Percentiles rank a stretch among this genome's conserved stretches.
These are phyloP conservation scores for Prorops nasuta DNA, from an alignment of 1,140 invertebrate genomes.

Conservation along the genomic window DNA sequence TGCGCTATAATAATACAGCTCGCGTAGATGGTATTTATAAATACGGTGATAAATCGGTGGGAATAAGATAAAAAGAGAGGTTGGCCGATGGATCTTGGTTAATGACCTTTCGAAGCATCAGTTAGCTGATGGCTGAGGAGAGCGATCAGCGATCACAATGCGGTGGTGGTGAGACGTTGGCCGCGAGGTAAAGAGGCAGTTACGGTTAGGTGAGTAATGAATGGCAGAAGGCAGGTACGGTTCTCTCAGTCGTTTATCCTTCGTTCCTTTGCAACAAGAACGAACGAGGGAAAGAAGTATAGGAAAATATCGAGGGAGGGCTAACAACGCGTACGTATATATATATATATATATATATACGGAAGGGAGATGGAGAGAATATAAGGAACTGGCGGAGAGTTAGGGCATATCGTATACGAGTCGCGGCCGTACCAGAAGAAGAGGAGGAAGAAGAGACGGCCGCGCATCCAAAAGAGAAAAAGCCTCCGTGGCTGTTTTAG, in stretches of 20 bases:
- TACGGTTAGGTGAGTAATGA: neutral
- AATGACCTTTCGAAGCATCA: too few relatives aligned
- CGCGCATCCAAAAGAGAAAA: neutral
- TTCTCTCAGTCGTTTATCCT: conserved; percentile 13
- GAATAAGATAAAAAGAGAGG: too few relatives aligned
- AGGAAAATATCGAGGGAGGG: too few relatives aligned
- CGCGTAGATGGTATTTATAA: too few relatives aligned
- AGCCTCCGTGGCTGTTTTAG: conserved; percentile 23
- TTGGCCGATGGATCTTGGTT: too few relatives aligned
- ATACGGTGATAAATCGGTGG: too few relatives aligned
- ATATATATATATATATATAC: too few relatives aligned
- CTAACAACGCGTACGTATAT: too few relatives aligned
- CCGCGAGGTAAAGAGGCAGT: neutral
- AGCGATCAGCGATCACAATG: neutral
- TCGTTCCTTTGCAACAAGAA: neutral
- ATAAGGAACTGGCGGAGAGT: too few relatives aligned
- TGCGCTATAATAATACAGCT: too few relatives aligned
- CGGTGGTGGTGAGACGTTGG: neutral
- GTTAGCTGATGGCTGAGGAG: too few relatives aligned
- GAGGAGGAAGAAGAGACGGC: conserved; percentile 4
- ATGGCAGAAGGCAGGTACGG: neutral
- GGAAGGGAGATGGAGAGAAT: too few relatives aligned
- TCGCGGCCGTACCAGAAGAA: neutral
- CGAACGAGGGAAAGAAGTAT: neutral
- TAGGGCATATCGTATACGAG: neutral